These are phyloP conservation scores for Semicossyphus pulcher DNA, from an alignment of 2,113 vertebrate genomes.

Conservation along the genomic window DNA sequence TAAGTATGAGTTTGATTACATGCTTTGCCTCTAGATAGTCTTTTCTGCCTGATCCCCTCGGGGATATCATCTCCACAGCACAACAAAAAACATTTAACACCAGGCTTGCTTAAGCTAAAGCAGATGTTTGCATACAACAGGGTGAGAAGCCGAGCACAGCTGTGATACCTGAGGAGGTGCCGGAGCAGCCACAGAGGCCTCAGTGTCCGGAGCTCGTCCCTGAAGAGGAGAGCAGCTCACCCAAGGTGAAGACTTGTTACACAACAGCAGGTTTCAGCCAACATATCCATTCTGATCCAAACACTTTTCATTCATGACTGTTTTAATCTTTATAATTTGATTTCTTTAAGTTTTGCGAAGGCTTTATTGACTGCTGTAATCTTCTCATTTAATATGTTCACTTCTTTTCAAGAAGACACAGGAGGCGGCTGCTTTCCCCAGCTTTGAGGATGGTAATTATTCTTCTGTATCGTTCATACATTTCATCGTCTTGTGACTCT, in stretches of 20 bases:
- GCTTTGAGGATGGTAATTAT: conserved; percentile 97
- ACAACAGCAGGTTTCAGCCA: neutral
- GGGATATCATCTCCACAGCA: neutral
- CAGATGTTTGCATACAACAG: conserved; percentile 46
- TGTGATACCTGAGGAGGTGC: conserved; percentile 82
- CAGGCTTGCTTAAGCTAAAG: conserved; percentile 10
- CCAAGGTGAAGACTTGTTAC: conserved; percentile 78
- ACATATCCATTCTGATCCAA: neutral
- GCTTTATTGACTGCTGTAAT: too few species aligned
- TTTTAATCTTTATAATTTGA: neutral
- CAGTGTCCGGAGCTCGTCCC: conserved; percentile 88
- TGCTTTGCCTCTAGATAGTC: conserved; percentile 10
- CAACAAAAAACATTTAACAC: conserved; percentile 6
- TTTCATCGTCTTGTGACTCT: neutral
- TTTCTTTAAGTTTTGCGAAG: neutral
- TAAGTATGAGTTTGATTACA: conserved; percentile 12
- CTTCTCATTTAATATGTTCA: neutral
- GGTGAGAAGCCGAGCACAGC: conserved; percentile 57
- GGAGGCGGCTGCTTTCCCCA: conserved; percentile 94
- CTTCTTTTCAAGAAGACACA: conserved; percentile 86
- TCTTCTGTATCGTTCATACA: conserved; percentile 1
- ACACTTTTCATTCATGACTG: neutral
- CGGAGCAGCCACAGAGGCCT: conserved; percentile 86
- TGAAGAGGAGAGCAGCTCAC: conserved; percentile 83
- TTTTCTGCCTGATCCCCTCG: neutral